Conservation (phyloP, 2,888 invertebrate genomes). For the Embidobia sp. region DNA sequence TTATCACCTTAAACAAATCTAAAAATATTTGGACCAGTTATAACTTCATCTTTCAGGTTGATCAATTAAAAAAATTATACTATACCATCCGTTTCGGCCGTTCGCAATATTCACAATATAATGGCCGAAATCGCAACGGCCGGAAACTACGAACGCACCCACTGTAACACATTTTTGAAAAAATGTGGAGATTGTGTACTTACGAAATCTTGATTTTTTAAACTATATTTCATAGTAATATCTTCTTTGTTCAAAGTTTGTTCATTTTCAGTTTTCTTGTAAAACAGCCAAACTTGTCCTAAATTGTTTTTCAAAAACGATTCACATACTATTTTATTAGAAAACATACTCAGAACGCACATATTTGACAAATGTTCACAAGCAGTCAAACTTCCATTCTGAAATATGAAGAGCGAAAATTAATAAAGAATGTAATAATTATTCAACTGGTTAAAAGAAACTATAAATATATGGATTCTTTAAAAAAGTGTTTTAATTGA, state of each 20-base stretch:
- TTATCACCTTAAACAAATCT: too few relatives aligned
- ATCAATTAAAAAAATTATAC: too few relatives aligned
- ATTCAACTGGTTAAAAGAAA: too few relatives aligned
- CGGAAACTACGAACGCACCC: too few relatives aligned
- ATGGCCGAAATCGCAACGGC: too few relatives aligned
- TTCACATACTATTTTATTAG: slow-evolving; percentile 77
- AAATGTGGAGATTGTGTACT: slow-evolving; percentile 38
- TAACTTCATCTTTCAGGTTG: too few relatives aligned
- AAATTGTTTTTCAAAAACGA: slow-evolving; percentile 68
- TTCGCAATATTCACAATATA: too few relatives aligned
- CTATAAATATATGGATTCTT: neutral
- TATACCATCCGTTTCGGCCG: too few relatives aligned
- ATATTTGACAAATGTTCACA: slow-evolving; percentile 87
- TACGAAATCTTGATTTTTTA: slow-evolving; percentile 80
- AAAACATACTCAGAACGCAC: slow-evolving; percentile 84
- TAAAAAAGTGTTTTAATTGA: too few relatives aligned
- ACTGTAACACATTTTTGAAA: neutral
- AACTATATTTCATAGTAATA: slow-evolving; percentile 81
- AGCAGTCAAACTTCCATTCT: slow-evolving; percentile 82
- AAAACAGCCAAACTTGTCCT: slow-evolving; percentile 81
- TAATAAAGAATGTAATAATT: too few relatives aligned
- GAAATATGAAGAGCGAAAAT: too few relatives aligned
- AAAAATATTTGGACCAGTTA: too few relatives aligned
- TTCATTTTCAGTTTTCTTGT: slow-evolving; percentile 82
- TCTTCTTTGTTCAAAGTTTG: slow-evolving; percentile 80